These are phyloP conservation scores for Galerucella nymphaeae DNA, from an alignment of 2,888 invertebrate species.

Conservation along the genomic window DNA sequence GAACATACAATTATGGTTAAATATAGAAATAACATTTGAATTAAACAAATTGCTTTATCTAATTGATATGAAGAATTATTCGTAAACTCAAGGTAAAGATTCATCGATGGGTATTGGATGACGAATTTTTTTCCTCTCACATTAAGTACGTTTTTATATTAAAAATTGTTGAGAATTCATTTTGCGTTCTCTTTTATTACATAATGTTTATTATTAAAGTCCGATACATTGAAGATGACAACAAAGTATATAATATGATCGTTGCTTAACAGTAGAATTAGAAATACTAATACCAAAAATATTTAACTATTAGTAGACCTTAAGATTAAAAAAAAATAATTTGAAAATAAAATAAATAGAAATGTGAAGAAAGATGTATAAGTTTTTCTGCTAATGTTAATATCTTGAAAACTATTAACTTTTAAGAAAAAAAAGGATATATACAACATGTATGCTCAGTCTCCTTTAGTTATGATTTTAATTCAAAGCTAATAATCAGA, in stretches of 20 bases:
- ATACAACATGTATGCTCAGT: too few relatives aligned
- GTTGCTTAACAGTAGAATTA: not conserved
- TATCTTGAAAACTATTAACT: too few relatives aligned
- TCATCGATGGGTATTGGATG: not conserved
- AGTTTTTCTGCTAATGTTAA: too few relatives aligned
- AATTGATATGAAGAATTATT: slow-evolving; percentile 10
- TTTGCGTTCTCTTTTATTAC: not conserved
- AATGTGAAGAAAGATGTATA: too few relatives aligned
- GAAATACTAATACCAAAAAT: too few relatives aligned
- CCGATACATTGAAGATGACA: not conserved
- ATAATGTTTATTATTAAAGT: not conserved
- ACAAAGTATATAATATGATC: not conserved
- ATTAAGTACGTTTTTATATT: not conserved
- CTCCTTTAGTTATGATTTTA: too few relatives aligned
- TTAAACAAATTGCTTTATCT: slow-evolving; percentile 6
- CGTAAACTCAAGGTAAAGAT: not conserved
- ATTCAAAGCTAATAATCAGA: too few relatives aligned
- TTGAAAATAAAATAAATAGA: too few relatives aligned
- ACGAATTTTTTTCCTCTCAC: not conserved
- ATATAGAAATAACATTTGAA: not conserved
- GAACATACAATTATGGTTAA: not conserved
- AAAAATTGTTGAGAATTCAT: not conserved
- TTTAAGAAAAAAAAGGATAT: too few relatives aligned
- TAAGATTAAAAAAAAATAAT: too few relatives aligned
- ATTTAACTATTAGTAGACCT: too few relatives aligned